phyloP scores from a whole-genome alignment of 2,888 invertebrate genomes.

The Podotricha telesiphe region DNA sequence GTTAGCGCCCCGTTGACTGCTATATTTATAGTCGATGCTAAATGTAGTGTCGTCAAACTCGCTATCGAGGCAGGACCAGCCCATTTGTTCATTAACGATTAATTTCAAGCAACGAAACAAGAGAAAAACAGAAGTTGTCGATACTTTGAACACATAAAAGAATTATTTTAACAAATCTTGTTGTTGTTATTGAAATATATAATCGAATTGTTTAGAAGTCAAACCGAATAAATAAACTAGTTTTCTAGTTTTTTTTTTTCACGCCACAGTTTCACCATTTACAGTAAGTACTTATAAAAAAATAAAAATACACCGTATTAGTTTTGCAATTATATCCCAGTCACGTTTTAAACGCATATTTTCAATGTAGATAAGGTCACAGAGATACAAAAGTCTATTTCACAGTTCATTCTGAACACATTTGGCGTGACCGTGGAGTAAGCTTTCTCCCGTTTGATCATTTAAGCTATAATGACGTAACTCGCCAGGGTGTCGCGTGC shows the following conservation, averaged over 20 bases:
- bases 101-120: not conserved
- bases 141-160: too few relatives aligned
- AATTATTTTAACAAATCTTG: too few relatives aligned
- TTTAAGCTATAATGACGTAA: slow-evolving; percentile 64
- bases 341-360: slow-evolving; percentile 14
- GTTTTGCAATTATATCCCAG: slow-evolving; percentile 7
- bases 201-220: not conserved
- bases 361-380: slow-evolving; percentile 6
- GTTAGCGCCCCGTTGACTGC: slow-evolving; percentile 41
- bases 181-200: too few relatives aligned
- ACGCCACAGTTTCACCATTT: not conserved
- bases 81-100: not conserved
- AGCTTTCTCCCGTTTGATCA: slow-evolving; percentile 53
- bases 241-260: too few relatives aligned
- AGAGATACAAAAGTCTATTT: slow-evolving; percentile 31
- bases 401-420: slow-evolving; percentile 39
- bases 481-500: slow-evolving; percentile 69
- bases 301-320: not conserved
- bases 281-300: slow-evolving; percentile 2
- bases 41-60: slow-evolving; percentile 25
- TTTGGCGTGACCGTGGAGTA: slow-evolving; percentile 44
- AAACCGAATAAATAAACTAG: not conserved
- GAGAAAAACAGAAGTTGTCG: not conserved
- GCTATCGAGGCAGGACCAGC: slow-evolving; percentile 16
- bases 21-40: slow-evolving; percentile 41